Percentiles rank a stretch among this genome's conserved stretches.
Conservation (phyloP, 2,888 invertebrate genomes). For the Harmothoe impar region DNA sequence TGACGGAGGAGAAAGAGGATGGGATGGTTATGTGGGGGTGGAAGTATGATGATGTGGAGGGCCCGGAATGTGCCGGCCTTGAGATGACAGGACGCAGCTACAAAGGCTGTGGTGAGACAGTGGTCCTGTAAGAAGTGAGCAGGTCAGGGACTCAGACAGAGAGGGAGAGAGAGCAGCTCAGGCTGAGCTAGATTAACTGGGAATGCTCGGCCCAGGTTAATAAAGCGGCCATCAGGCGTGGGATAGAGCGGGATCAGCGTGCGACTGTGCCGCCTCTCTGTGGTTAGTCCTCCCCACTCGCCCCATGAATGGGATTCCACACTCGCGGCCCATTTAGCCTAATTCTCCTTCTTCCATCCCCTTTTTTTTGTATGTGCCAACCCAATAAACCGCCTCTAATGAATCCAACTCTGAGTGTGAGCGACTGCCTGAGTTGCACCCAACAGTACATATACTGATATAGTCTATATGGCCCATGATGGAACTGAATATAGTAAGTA, state of each 20-base stretch:
- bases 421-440: background rate
- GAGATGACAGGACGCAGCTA: no score
- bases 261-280: background rate
- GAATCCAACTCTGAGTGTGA: background rate
- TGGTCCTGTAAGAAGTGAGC: no score
- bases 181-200: slow-evolving; percentile 14
- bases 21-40: no score
- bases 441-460: no score
- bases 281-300: background rate
- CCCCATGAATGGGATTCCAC: slow-evolving; percentile 16
- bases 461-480: no score
- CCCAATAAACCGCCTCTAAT: slow-evolving; percentile 23
- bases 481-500: no score
- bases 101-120: no score
- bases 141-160: no score
- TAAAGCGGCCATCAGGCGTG: background rate
- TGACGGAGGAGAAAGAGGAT: background rate
- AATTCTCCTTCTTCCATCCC: background rate
- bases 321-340: background rate
- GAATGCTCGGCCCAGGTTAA: background rate
- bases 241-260: background rate
- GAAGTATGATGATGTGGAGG: no score
- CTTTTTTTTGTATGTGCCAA: slow-evolving; percentile 7
- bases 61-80: no score
- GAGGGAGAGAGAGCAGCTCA: background rate